These are phyloP conservation scores for Dicyrtomina minuta DNA, from an alignment of 2,888 invertebrate species.

Conservation along the genomic window DNA sequence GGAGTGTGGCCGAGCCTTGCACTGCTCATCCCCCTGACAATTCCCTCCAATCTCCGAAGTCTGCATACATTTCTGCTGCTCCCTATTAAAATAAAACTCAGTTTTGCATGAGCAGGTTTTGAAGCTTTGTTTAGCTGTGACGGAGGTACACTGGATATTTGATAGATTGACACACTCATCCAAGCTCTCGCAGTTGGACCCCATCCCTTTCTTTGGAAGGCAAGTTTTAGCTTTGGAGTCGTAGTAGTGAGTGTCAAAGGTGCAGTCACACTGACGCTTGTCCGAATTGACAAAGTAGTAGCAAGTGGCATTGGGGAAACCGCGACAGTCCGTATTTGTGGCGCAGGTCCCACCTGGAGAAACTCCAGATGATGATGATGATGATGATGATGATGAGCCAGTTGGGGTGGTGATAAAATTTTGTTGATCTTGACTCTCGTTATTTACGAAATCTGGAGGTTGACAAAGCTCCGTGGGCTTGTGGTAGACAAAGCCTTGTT, in stretches of 20 bases:
- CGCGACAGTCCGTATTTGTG: constrained; percentile 18
- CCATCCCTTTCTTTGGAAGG: constrained; percentile 16
- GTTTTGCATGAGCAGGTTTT: constrained; percentile 16
- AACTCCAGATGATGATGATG: background rate
- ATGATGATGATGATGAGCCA: background rate
- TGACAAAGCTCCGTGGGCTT: constrained; percentile 15
- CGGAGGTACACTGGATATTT: constrained; percentile 21
- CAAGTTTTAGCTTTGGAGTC: background rate
- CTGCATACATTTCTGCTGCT: background rate
- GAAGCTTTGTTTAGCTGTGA: too few species aligned
- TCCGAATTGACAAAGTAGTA: constrained; percentile 18
- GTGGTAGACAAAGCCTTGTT: background rate
- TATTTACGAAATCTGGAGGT: constrained; percentile 9
- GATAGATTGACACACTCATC: constrained; percentile 24
- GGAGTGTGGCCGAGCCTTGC: constrained; percentile 22
- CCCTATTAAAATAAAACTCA: constrained; percentile 11
- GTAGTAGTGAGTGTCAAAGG: constrained; percentile 24
- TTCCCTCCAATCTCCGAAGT: constrained; percentile 10
- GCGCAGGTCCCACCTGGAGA: constrained; percentile 10
- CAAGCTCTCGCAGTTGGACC: constrained; percentile 7
- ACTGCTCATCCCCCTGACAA: constrained; percentile 22
- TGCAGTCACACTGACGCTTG: constrained; percentile 25
- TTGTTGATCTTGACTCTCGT: background rate
- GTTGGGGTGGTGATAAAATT: background rate
- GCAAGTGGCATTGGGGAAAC: constrained; percentile 27